Evolutionary conservation across 2,113 vertebrate species (phyloP), one percentile per base, ranked within the genome.

Genomic region (Passer montanus): DNA sequence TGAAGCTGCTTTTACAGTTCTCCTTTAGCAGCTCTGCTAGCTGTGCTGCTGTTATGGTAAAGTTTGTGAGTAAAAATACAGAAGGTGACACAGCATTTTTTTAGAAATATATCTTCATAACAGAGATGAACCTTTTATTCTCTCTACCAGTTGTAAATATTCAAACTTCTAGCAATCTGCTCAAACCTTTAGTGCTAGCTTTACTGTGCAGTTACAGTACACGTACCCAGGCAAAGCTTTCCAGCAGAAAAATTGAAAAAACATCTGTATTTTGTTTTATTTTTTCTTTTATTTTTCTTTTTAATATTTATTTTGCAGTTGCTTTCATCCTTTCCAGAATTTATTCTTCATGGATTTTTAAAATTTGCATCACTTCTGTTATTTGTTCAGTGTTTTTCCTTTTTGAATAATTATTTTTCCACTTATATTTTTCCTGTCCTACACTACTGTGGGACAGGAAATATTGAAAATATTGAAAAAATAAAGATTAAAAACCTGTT

Each of bases 61-160:
- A 85, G 24, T 63, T 70, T 86, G 63, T 19, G 43, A 77, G 50
- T 4, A 2, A 56, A 81, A 62, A 67, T 33, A 78, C 1, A 33
- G 43, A 56, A 12, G 16, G 33, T 10, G 30, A 60, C 35, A 35
- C 30, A 44, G 19, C 5, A 15, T 39, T 58, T 77, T 76, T 53
- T 66, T 19, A 75, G 56, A 73, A 81, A 70, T 69, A 41, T 2
- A 4, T 86, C 44, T 70, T 92, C 49, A 53, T 26, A 93, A 59
- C 11, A 50, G 33, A 9, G 30, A 84, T 64, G 47, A 95, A 93
- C 35, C 26, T 89, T 92, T 84, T 93, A 84, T 84, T 87, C 15
- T 76, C 16, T 47, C 49, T 67, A 27, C 11, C 33, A 41, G 35
- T 11, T 81, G 47, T 89, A 94, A 94, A 89, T 19, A 77, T 35